Evolutionary conservation across 2,113 vertebrate species (phyloP).

Genomic region (Etia nguti): DNA sequence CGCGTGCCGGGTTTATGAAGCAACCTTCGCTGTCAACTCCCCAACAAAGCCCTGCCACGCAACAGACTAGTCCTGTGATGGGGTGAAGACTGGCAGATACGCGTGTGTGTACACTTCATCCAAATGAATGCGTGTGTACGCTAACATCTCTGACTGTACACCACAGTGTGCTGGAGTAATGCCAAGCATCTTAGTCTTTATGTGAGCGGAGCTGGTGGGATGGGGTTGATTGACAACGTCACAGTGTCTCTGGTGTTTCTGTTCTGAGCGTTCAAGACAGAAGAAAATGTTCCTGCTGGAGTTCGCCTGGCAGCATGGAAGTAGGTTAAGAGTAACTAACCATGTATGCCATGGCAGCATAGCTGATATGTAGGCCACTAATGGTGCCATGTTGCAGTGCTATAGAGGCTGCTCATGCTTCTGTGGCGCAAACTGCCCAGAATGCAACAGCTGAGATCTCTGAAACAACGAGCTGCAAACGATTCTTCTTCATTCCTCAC

Average conservation of each 20-base stretch:
- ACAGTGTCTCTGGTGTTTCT: not conserved
- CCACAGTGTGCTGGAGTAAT: constrained; percentile 11
- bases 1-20: constrained; percentile 43
- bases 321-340: constrained; percentile 32
- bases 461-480: not conserved
- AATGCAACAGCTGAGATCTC: not conserved
- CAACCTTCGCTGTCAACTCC: constrained; percentile 52
- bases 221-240: constrained; percentile 31
- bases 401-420: not conserved
- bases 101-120: not conserved
- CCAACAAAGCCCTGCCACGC: constrained; percentile 39
- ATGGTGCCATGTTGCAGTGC: not conserved
- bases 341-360: constrained; percentile 6
- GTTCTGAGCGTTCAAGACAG: not conserved
- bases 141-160: not conserved
- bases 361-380: constrained; percentile 18
- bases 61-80: constrained; percentile 24
- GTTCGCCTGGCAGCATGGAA: constrained; percentile 24
- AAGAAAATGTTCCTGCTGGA: constrained; percentile 14
- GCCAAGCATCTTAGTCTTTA: constrained; percentile 25
- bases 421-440: not conserved
- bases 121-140: not conserved
- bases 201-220: not conserved
- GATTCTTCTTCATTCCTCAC: not conserved
- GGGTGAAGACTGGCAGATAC: constrained; percentile 53